Base-by-base conservation (phyloP, 92 coral and sea anemone genomes). In the Virgularia gustaviana region DNA sequence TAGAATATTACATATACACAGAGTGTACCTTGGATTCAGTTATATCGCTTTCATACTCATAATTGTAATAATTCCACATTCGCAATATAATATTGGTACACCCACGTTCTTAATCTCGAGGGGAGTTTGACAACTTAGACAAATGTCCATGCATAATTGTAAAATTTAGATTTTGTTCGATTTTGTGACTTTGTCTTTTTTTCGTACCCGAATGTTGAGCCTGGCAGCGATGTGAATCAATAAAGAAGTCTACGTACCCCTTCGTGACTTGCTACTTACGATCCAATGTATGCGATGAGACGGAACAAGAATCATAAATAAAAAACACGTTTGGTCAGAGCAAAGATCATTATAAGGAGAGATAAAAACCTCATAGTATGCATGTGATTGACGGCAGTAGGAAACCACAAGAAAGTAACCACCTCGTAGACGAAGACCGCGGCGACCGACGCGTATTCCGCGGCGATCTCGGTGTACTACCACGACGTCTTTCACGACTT, bases 181-280 rank as follows among this genome's bases (percentile, higher is more conserved):
- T n/a, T n/a, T n/a, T n/a, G n/a, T n/a, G n/a, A n/a, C 28, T 15
- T 52, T 22, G 29, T 22, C 28, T 5, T 15, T 12, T 33, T 2
- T 15, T 15, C 58, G 22, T 52, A 22, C 22, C 58, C 58, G 15
- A 52, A n/a, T n/a, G 30, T 52, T 52, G 58, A 28, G 30, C 58
- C 30, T 15, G 45, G 45, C 7, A 22, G 3, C 30, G 28, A 24
- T 30, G 27, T 28, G 30, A 65, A 41, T 23, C 23, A 39, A 65
- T 28, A 68, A 44, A 68, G 54, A 68, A 68, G 59, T 49, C 25
- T 68, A 68, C 75, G 61, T 68, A 68, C 75, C 75, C 61, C 75
- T 68, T 68, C 75, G 54, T 34, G 75, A 68, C 75, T 68, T 68
- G 75, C 75, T 68, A 68, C 75, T 68, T 68, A 68, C 75, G 75